Evolutionary conservation across 1,140 invertebrate genomes (phyloP), one percentile per base, ranked within the genome.

Genomic region (Danaus melanippus): DNA sequence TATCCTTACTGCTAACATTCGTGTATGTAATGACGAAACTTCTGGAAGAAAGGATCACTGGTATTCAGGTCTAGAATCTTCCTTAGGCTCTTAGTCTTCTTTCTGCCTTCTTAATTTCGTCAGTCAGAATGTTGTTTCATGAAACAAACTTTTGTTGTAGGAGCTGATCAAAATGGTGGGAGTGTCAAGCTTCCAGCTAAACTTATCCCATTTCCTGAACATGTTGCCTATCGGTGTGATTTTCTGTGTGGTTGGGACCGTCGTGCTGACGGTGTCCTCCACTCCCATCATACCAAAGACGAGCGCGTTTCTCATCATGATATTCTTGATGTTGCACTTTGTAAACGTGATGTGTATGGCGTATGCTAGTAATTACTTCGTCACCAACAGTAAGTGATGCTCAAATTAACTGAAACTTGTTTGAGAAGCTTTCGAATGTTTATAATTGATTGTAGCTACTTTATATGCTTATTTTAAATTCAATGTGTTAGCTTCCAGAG

Each of bases 151-250:
- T 45, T 45, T 46, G 47, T 58, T 58, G 10, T 65, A 84, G 81
- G 79, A 82, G 44, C 60, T 85, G 15, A 70, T 83, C 11, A 76
- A 77, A 60, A 85, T 83, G 79, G 69, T 74, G 4, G 79, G 82
- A 0, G 82, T 83, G 0, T 67, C 72, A 0, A 53, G 53, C 3
- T 62, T 58, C 9, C 44, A 53, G 42, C 48, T 80, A 9, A 60
- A 51, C 8, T 0, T 79, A 0, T 72, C 70, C 0, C 79, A 83
- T 61, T 68, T 75, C 12, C 46, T 80, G 47, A 77, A 83, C 62
- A 59, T 61, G n/a, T 11, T 76, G 7, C 73, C 74, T 0, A 41
- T 60, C 5, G 67, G 70, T 0, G 44, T 79, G 8, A 32, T 75
- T 42, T 85, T 65, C 70, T 50, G 68, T 7, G 42, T 75, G 6